Base-by-base conservation (phyloP, 2,888 invertebrate genomes). In the Tanytarsus gracilentus region DNA sequence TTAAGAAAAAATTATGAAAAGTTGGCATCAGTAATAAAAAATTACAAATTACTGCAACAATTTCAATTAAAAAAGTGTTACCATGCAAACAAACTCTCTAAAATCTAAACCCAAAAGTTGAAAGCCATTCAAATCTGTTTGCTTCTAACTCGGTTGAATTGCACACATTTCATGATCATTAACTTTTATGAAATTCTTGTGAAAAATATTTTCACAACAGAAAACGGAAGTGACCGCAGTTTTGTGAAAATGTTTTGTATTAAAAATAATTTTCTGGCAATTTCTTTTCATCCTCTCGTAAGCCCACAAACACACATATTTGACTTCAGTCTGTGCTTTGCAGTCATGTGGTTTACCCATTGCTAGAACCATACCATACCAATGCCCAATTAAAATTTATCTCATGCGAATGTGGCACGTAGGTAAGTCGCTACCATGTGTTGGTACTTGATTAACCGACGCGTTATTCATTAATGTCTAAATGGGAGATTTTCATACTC, bases 291-390 rank as follows among this genome's bases (percentile, higher is more conserved):
- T n/a, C n/a, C n/a, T n/a, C n/a, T n/a, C n/a, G n/a, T n/a, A n/a
- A n/a, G n/a, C n/a, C n/a, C n/a, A n/a, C 23, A 33, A 33, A 44
- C 44, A 44, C 23, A 44, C 16, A 18, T 23, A 23, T 44, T 44
- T 23, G 23, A 16, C 44, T 16, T 44, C 16, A 18, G 23, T 44
- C 21, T 44, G 18, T 44, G 44, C 21, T 44, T 44, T 44, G 44
- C 44, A 44, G 23, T 44, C 23, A 44, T 44, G 44, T 11, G 44
- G 44, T 44, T 44, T 18, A 44, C 44, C 44, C 44, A 44, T 44
- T n/a, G n/a, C n/a, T n/a, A n/a, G n/a, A n/a, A n/a, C 18, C 44
- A 44, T 23, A 44, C 44, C 18, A 23, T 44, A 23, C 23, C 18
- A 33, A 44, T 44, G 44, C 18, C 44, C 44, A 23, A 11, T 23